Percentiles rank a stretch among this genome's conserved stretches.
Evolutionary conservation across 1,140 invertebrate genomes (phyloP).

Genomic region (Diachasmimorpha longicaudata): DNA sequence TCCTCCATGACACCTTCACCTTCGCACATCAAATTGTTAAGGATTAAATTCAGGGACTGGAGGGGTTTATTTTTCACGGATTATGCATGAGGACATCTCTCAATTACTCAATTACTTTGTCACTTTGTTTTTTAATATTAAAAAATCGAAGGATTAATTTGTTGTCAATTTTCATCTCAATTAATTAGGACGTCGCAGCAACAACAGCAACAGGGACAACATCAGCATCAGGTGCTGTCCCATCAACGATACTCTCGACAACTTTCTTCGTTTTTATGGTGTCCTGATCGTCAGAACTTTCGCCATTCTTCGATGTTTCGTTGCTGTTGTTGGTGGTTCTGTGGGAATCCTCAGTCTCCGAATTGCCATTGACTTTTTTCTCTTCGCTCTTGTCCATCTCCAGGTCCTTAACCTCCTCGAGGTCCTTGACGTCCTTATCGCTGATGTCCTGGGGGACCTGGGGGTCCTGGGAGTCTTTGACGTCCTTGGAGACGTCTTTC

Average conservation of each 20-base stretch:
- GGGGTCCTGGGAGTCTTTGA: conserved; percentile 30
- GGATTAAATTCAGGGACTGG: background rate
- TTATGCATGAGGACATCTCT: background rate
- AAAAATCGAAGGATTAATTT: conserved; percentile 12
- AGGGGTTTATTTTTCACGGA: background rate
- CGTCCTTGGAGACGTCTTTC: background rate
- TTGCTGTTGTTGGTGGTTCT: background rate
- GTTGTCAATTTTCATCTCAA: conserved; percentile 39
- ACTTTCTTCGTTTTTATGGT: conserved; percentile 58
- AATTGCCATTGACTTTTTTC: conserved; percentile 27
- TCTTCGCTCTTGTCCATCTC: conserved; percentile 31
- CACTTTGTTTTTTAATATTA: conserved; percentile 21
- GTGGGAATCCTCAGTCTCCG: conserved; percentile 1
- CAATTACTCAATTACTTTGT: conserved; percentile 17
- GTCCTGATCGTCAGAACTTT: conserved; percentile 48
- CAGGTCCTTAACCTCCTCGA: conserved; percentile 19
- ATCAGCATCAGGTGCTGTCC: conserved; percentile 52
- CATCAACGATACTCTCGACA: conserved; percentile 53
- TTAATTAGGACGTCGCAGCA: conserved; percentile 59
- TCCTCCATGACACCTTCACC: background rate
- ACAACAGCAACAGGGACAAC: conserved; percentile 58
- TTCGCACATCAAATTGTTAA: background rate
- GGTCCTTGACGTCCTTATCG: conserved; percentile 18
- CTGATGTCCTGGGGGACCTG: conserved; percentile 20
- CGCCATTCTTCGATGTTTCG: conserved; percentile 47